Evolutionary conservation across 2,113 vertebrate species (phyloP).

Genomic region (Mustela lutreola): DNA sequence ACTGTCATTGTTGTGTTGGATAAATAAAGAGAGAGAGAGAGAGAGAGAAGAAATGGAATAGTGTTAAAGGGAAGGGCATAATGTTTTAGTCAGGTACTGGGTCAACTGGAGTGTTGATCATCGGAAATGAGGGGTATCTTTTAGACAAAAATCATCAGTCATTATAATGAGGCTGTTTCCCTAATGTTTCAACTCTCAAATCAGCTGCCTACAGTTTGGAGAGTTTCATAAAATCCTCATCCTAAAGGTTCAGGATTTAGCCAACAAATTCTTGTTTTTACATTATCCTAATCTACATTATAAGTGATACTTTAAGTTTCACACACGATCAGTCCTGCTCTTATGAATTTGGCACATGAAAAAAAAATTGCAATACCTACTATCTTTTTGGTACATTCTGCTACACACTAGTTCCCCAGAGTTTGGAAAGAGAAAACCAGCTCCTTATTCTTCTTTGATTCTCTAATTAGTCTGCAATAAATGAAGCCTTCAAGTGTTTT

Average conservation of each 20-base stretch:
- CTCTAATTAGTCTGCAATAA: slow-evolving; percentile 75
- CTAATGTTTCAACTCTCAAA: background rate
- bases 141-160: background rate
- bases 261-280: background rate
- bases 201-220: background rate
- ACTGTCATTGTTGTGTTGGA: background rate
- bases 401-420: background rate
- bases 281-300: background rate
- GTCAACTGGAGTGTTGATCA: background rate
- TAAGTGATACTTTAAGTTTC: background rate
- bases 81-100: background rate
- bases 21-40: background rate
- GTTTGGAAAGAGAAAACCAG: slow-evolving; percentile 33
- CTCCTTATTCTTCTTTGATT: slow-evolving; percentile 55
- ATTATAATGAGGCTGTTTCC: background rate
- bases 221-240: slow-evolving; percentile 12
- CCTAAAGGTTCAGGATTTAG: background rate
- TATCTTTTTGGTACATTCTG: slow-evolving; percentile 23
- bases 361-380: background rate
- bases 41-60: background rate
- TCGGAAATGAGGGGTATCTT: background rate
- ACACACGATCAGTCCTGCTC: background rate
- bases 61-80: background rate
- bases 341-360: background rate
- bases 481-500: slow-evolving; percentile 59